These are phyloP conservation scores for Mixornis gularis DNA, from an alignment of 2,113 vertebrate genomes.

Conservation along the genomic window DNA sequence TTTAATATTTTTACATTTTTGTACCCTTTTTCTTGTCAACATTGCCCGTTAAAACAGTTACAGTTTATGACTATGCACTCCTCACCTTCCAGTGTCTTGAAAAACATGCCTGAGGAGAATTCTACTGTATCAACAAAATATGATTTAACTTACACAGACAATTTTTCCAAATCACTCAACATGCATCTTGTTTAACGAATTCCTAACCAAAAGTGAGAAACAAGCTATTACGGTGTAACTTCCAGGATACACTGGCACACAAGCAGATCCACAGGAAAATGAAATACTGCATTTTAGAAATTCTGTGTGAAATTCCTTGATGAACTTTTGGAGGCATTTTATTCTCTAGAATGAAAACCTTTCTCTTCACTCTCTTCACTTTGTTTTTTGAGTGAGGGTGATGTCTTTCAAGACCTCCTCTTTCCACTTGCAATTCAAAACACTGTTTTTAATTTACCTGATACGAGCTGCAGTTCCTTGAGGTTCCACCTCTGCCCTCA, in stretches of 20 bases:
- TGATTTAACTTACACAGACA: background rate
- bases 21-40: background rate
- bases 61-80: background rate
- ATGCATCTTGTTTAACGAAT: background rate
- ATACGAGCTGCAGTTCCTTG: background rate
- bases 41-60: background rate
- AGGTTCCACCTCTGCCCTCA: background rate
- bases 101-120: background rate
- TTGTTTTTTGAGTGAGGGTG: background rate
- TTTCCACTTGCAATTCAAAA: background rate
- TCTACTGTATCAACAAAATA: background rate
- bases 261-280: background rate
- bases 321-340: background rate
- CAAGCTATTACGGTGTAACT: background rate
- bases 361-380: background rate
- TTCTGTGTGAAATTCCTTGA: background rate
- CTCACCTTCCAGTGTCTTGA: background rate
- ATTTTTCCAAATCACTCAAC: background rate
- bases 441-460: background rate
- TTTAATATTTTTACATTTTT: background rate
- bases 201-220: background rate
- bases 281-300: background rate
- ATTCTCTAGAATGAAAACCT: background rate
- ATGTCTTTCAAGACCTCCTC: background rate
- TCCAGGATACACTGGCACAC: background rate